Base-by-base conservation (phyloP, 2,113 vertebrate genomes). In the Cebus imitator region DNA sequence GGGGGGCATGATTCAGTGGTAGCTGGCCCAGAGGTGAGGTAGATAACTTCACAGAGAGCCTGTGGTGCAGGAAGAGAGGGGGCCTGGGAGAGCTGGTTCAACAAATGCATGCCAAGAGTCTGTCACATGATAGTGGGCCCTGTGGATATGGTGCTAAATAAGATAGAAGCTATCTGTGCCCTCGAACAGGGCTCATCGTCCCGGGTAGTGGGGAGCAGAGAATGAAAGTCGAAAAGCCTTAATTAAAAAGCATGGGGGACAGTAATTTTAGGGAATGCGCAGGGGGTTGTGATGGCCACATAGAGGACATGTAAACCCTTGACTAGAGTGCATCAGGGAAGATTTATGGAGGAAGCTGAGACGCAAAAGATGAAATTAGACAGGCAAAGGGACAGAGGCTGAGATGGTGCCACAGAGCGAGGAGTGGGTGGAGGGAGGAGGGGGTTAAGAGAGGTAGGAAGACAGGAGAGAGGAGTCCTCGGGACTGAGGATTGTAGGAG, bases 31-130 rank as follows among this genome's bases (percentile, higher is more conserved):
- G 48, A 57, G 61, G 23, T 5, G 37, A 17, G 40, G 35, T 1
- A 8, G 30, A 8, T 16, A 32, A 37, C 2, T 11, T 43, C 48
- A 12, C 3, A 10, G 73, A 18, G 21, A 32, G 6, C 23, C 18
- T n/a, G 32, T 6, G 18, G 27, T 8, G 0, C 21, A n/a, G 27
- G 12, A 27, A 8, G 5, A 10, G 20, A 13, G 21, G 55, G 43
- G 9, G 4, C 14, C 66, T 64, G 27, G 30, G 55, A 27, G 18
- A 27, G 10, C 2, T 2, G 21, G 14, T 50, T 75, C 66, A 58
- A 10, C 72, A 70, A 17, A 20, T 25, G 7, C 2, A 0, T 10
- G 27, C 11, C 78, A 13, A 2, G 18, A 1, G 9, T 10, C 52
- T 25, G 3, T 12, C 23, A 14, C 8, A 17, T 1, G 32, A 43